Percentiles rank a stretch among this genome's conserved stretches.
phyloP scores from a whole-genome alignment of 2,888 invertebrate genomes.

The Marronus borbonicus region DNA sequence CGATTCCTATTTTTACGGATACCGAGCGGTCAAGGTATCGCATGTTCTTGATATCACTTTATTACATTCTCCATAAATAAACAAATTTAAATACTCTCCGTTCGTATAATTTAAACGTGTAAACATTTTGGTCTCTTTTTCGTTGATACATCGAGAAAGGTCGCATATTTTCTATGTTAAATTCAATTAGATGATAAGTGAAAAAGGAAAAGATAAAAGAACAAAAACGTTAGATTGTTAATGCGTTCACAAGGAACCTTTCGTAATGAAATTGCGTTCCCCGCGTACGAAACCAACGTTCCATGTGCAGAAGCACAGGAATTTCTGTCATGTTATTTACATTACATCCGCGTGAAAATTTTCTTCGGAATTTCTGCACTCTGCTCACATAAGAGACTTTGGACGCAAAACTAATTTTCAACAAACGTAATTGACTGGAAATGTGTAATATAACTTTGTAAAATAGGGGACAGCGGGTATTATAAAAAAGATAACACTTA shows the following conservation, averaged over 20 bases:
- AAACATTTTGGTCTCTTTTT: no score
- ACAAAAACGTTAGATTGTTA: background rate
- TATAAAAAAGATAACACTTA: no score
- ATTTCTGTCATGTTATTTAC: constrained; percentile 12
- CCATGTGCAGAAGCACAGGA: background rate
- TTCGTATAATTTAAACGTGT: no score
- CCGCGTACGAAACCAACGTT: background rate
- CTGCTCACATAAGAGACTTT: background rate
- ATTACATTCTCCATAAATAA: no score
- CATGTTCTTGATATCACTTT: no score
- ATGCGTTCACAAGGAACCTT: background rate
- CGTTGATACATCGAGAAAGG: no score
- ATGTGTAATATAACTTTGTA: background rate
- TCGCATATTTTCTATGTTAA: no score
- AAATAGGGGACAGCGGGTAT: no score
- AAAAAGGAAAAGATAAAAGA: background rate
- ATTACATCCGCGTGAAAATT: constrained; percentile 25
- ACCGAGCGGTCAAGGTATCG: no score
- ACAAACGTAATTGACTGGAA: constrained; percentile 2
- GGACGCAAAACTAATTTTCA: background rate
- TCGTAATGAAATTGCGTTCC: background rate
- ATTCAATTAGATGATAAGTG: background rate
- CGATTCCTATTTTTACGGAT: no score
- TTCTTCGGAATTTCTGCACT: constrained; percentile 2
- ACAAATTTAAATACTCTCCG: no score